Evolutionary conservation across 2,113 vertebrate genomes (phyloP).

Genomic region (Ia io): DNA sequence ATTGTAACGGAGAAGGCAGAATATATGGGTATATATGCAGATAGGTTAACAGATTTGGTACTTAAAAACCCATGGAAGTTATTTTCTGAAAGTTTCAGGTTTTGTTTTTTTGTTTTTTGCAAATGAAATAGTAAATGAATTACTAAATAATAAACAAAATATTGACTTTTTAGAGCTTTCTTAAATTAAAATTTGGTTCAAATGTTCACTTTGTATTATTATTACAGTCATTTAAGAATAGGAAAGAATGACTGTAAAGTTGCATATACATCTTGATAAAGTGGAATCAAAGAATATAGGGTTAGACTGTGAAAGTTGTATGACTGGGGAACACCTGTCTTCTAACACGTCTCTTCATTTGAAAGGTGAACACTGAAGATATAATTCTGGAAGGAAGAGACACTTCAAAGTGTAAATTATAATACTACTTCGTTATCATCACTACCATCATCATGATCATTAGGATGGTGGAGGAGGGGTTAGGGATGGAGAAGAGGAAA

Average conservation of each 20-base stretch:
- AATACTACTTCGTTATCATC: neutral
- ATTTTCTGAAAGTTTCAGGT: neutral
- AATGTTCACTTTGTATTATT: neutral
- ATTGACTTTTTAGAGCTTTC: neutral
- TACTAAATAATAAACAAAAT: neutral
- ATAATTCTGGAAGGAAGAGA: neutral
- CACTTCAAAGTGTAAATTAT: neutral
- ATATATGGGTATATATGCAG: fast-evolving
- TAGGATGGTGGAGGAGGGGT: fast-evolving
- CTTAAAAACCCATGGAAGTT: neutral
- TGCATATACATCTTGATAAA: neutral
- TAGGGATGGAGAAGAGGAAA: fast-evolving
- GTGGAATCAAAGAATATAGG: neutral
- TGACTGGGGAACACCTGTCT: too few relatives aligned
- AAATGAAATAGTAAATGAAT: neutral
- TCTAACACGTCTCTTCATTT: neutral
- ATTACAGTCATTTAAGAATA: neutral
- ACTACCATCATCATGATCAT: too few relatives aligned
- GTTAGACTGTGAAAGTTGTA: neutral
- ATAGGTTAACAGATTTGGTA: neutral
- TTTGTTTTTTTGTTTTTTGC: neutral
- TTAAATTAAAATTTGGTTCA: neutral
- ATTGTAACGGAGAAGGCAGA: fast-evolving
- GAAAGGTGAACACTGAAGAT: neutral
- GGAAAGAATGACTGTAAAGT: neutral